These are phyloP conservation scores for Speoplatyrhinus poulsoni DNA, from an alignment of 2,113 vertebrate genomes.

Conservation along the genomic window DNA sequence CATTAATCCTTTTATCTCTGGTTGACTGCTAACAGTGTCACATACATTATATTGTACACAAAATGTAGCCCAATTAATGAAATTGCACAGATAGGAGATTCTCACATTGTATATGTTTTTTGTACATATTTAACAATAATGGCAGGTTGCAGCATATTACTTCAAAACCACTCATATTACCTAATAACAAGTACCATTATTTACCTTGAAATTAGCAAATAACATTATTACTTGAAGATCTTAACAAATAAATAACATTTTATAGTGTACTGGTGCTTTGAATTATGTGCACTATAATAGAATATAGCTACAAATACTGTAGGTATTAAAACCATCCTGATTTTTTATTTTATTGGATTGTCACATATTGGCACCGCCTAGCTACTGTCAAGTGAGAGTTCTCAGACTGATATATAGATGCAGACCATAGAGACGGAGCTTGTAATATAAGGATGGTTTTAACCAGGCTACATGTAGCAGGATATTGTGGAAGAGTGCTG, in stretches of 20 bases:
- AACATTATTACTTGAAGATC: not conserved
- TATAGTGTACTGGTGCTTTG: not conserved
- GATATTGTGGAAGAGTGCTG: not conserved
- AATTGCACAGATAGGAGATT: not conserved
- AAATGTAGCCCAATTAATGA: not conserved
- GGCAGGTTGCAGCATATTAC: conserved; percentile 13
- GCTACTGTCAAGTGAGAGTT: too few species aligned
- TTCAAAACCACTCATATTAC: conserved; percentile 15
- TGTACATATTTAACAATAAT: conserved; percentile 33
- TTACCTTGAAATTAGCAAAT: not conserved
- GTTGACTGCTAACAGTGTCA: too few species aligned
- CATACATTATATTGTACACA: too few species aligned
- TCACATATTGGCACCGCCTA: too few species aligned
- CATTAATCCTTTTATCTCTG: too few species aligned
- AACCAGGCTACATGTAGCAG: too few species aligned
- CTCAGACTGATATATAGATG: too few species aligned
- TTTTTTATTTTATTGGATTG: too few species aligned
- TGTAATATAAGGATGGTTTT: too few species aligned
- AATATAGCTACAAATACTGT: conserved; percentile 13
- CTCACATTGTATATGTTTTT: conserved; percentile 35
- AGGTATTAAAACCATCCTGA: too few species aligned
- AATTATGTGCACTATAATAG: not conserved
- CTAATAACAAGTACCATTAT: conserved; percentile 36
- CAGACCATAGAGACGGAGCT: too few species aligned
- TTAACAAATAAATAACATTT: not conserved